Conservation (phyloP, 2,888 invertebrate species). For the Augochlorella aurata region DNA sequence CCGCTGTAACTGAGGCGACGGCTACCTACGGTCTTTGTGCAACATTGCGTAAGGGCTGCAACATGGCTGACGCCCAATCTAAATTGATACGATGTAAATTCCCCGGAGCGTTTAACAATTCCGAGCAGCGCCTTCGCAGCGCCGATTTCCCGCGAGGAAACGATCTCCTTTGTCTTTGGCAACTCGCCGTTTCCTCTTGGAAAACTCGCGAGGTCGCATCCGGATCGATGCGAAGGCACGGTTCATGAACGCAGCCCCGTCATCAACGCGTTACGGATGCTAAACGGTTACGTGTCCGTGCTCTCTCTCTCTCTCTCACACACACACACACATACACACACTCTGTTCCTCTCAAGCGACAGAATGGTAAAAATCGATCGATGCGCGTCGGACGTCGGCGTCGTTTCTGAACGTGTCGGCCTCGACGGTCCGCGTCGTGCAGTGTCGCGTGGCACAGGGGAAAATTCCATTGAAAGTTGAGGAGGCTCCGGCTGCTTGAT, state of each 20-base stretch:
- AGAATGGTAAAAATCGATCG: conserved; percentile 70
- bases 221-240: conserved; percentile 1
- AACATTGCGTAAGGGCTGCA: background rate
- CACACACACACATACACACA: too few species aligned
- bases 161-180: too few species aligned
- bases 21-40: background rate
- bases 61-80: background rate
- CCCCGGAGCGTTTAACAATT: background rate
- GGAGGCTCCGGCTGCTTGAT: conserved; percentile 27
- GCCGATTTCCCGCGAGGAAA: background rate
- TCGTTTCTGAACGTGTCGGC: conserved; percentile 19
- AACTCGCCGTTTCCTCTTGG: too few species aligned
- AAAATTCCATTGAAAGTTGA: conserved; percentile 72
- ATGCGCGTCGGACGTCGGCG: conserved; percentile 64
- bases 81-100: background rate
- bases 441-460: conserved; percentile 54
- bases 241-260: conserved; percentile 13
- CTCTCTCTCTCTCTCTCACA: background rate
- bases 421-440: conserved; percentile 22
- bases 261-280: conserved; percentile 35
- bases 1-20: background rate
- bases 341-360: conserved; percentile 19
- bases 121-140: background rate
- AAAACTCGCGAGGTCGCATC: background rate
- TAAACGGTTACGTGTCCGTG: conserved; percentile 20